phyloP scores from a whole-genome alignment of 2,113 vertebrate genomes.

The Eubucco bourcierii region DNA sequence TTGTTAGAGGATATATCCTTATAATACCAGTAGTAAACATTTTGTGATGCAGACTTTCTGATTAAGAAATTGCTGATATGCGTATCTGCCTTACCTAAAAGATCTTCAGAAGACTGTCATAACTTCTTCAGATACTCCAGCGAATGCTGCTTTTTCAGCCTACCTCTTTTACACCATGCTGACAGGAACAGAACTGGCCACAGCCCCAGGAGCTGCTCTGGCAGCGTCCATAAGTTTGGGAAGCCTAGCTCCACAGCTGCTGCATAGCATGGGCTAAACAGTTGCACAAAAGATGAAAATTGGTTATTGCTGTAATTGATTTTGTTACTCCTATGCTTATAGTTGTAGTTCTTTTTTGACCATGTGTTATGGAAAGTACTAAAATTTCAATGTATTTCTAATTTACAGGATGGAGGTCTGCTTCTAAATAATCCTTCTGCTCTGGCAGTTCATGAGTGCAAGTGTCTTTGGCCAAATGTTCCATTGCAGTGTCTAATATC shows the following conservation, averaged over 20 bases:
- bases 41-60: not conserved
- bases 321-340: not conserved
- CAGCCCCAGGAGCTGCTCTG: not conserved
- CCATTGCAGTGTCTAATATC: slow-evolving; percentile 92
- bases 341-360: not conserved
- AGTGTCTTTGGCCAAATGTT: slow-evolving; percentile 91
- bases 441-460: slow-evolving; percentile 90
- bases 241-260: not conserved
- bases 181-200: not conserved
- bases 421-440: slow-evolving; percentile 96
- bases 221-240: not conserved
- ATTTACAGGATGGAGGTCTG: slow-evolving; percentile 90
- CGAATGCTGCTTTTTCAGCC: not conserved
- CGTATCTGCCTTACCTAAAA: not conserved
- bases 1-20: not conserved
- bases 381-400: not conserved
- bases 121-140: not conserved
- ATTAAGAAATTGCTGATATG: not conserved
- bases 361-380: fast-evolving
- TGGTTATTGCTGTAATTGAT: not conserved
- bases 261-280: not conserved
- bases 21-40: not conserved
- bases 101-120: not conserved
- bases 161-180: not conserved
- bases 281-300: not conserved